phyloP scores from a whole-genome alignment of 2,797 vertebrate genomes.

The Mionectes olivaceus region DNA sequence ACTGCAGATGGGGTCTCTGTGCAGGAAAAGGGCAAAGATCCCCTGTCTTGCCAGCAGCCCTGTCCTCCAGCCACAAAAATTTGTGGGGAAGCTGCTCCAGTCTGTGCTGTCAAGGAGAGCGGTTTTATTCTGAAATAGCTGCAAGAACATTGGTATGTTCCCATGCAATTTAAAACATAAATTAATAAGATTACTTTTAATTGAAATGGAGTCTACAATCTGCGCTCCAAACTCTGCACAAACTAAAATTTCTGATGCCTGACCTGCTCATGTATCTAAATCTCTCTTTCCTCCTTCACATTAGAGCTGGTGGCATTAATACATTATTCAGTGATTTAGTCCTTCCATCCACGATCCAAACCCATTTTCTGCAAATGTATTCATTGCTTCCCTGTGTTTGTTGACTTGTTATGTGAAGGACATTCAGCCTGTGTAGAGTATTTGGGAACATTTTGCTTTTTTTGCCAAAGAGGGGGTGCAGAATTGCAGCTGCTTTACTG shows the following conservation, averaged over 20 bases:
- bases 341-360: slow-evolving; percentile 15
- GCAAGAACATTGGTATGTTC: not conserved
- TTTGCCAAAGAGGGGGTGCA: not conserved
- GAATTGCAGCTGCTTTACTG: not conserved
- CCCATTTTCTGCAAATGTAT: slow-evolving; percentile 39
- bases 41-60: not conserved
- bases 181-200: slow-evolving; percentile 10
- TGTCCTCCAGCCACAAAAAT: accelerated
- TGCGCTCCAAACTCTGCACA: not conserved
- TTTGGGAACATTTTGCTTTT: not conserved
- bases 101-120: not conserved
- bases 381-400: slow-evolving; percentile 22
- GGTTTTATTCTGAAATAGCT: not conserved
- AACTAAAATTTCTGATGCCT: slow-evolving; percentile 6
- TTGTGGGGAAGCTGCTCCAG: not conserved
- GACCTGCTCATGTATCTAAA: not conserved
- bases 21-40: not conserved
- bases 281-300: not conserved
- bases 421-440: not conserved
- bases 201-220: not conserved
- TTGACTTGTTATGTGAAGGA: slow-evolving; percentile 49
- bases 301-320: slow-evolving; percentile 16
- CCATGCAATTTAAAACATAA: not conserved
- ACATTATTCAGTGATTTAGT: slow-evolving; percentile 46
- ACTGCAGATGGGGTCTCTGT: not conserved